A percentile compares a stretch with the other conserved stretches of the same genome.
These are phyloP conservation scores for Eriocheir sinensis DNA, from an alignment of 1,140 invertebrate species.

Conservation along the genomic window DNA sequence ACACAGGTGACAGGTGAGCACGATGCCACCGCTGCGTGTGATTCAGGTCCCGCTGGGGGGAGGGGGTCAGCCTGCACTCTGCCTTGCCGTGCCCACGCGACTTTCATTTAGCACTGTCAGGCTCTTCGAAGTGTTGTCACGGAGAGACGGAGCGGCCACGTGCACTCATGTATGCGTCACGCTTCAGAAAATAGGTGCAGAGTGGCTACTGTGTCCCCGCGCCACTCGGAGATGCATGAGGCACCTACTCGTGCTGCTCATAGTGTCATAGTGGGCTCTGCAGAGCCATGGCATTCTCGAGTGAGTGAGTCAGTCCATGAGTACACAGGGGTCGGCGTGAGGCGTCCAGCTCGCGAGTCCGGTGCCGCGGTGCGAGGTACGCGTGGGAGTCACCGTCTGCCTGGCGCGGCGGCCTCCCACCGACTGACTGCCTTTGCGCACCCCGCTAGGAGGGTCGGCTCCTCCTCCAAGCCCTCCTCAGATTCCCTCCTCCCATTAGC, in stretches of 20 bases:
- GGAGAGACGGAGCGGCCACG: too few species aligned
- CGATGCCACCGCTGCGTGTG: too few species aligned
- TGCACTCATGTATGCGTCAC: background rate
- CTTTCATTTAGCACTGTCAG: background rate
- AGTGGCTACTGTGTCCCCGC: background rate
- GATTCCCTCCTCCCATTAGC: constrained; percentile 20
- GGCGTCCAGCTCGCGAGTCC: background rate
- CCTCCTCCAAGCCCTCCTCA: background rate
- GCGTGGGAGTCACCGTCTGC: background rate
- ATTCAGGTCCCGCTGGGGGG: background rate
- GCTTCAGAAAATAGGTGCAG: background rate
- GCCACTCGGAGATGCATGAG: background rate
- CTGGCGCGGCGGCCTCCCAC: constrained; percentile 7
- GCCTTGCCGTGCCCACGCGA: background rate
- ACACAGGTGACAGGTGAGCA: background rate
- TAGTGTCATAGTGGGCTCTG: background rate
- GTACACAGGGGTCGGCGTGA: background rate
- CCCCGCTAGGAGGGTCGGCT: constrained; percentile 6
- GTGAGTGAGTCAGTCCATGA: too few species aligned
- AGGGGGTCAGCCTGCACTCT: background rate
- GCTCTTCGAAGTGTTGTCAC: too few species aligned
- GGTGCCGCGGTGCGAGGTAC: background rate
- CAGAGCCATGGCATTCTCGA: background rate
- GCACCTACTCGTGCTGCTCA: background rate
- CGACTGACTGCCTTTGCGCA: constrained; percentile 19